Percentiles rank a stretch among this genome's conserved stretches.
Evolutionary conservation across 2,797 vertebrate genomes (phyloP).

Genomic region (Myotis vivesi): DNA sequence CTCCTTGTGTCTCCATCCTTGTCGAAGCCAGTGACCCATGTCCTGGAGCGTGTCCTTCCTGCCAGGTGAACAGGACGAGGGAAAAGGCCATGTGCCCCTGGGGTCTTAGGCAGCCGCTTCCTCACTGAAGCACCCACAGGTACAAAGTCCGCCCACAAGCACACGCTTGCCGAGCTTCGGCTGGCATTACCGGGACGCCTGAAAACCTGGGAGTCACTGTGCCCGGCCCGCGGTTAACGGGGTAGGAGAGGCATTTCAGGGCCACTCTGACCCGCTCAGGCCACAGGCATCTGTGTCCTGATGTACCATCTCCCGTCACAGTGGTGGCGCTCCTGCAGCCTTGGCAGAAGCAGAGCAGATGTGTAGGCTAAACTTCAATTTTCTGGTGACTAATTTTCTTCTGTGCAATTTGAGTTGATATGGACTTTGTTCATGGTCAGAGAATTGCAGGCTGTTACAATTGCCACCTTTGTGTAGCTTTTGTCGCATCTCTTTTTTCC

Average conservation of each 20-base stretch:
- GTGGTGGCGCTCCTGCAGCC: neutral
- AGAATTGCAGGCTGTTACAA: conserved; percentile 50
- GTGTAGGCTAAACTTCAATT: conserved; percentile 50
- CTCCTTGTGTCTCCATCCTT: neutral
- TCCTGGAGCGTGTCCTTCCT: neutral
- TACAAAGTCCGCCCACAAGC: neutral
- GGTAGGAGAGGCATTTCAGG: neutral
- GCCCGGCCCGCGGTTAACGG: neutral
- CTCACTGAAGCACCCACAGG: neutral
- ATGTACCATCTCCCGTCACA: neutral
- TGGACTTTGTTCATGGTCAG: conserved; percentile 16
- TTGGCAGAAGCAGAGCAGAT: conserved; percentile 3
- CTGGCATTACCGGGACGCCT: neutral
- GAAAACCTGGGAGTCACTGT: neutral
- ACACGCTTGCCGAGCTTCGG: neutral
- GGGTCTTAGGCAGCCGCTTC: neutral
- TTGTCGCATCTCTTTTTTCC: conserved; percentile 7
- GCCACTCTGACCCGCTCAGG: neutral
- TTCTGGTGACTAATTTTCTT: conserved; percentile 70
- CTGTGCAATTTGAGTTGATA: conserved; percentile 23
- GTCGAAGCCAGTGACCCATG: neutral
- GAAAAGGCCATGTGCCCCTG: neutral
- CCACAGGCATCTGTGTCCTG: neutral
- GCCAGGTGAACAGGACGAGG: neutral
- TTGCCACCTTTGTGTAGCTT: conserved; percentile 42